Conservation (phyloP, 2,888 invertebrate genomes). For the Mythimna pallens region DNA sequence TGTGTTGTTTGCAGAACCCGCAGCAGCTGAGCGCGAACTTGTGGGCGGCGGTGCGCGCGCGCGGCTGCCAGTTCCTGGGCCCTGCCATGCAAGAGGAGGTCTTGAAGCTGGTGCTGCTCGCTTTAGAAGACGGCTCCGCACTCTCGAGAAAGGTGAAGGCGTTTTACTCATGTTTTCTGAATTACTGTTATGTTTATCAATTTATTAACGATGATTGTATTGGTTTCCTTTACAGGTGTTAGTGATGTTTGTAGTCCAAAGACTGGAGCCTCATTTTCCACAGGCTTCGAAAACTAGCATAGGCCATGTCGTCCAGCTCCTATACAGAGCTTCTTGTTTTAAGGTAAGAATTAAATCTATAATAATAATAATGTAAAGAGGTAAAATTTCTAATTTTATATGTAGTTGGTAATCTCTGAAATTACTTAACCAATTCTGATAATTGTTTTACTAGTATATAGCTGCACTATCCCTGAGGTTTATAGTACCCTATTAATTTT, state of each 20-base stretch:
- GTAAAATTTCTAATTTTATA: no score
- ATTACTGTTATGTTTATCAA: neutral
- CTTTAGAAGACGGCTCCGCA: constrained; percentile 98
- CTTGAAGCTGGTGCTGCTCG: constrained; percentile 97
- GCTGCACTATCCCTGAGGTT: no score
- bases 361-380: no score
- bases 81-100: constrained; percentile 99
- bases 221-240: constrained; percentile 89
- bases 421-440: no score
- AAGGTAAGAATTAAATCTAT: constrained; percentile 91
- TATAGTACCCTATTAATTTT: no score
- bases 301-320: constrained; percentile 99
- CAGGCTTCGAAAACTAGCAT: constrained; percentile 99
- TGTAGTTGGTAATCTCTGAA: no score
- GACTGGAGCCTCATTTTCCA: constrained; percentile 98
- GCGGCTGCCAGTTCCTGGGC: constrained; percentile 99
- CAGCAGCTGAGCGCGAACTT: constrained; percentile 97
- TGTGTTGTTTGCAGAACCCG: constrained; percentile 92
- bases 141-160: constrained; percentile 94
- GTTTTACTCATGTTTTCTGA: no score
- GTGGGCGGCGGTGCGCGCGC: constrained; percentile 98
- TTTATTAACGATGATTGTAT: constrained; percentile 9
- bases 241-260: constrained; percentile 99
- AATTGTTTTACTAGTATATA: no score
- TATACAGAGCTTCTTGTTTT: constrained; percentile 99